Evolutionary conservation across 2,888 invertebrate species (phyloP).

Genomic region (Brachyopa scutellaris): DNA sequence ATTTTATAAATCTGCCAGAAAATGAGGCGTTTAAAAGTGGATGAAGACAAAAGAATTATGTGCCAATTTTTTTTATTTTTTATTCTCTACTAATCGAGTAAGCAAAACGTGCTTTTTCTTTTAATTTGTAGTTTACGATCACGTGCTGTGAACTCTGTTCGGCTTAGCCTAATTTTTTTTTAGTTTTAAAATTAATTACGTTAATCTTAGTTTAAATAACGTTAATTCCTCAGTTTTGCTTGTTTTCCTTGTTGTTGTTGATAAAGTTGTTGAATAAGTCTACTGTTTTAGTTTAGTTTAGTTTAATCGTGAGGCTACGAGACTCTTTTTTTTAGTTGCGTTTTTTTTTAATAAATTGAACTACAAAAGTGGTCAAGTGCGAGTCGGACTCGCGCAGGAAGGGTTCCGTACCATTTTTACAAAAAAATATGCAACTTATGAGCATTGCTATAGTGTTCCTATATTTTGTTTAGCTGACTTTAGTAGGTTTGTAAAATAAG

Average conservation of each 20-base stretch:
- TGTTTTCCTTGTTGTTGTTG: conserved; percentile 36
- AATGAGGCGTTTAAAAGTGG: conserved; percentile 1
- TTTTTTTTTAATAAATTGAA: too few species aligned
- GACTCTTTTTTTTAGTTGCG: conserved; percentile 72
- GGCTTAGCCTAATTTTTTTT: conserved; percentile 73
- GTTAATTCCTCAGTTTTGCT: conserved; percentile 24
- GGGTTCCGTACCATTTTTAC: too few species aligned
- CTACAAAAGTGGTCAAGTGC: too few species aligned
- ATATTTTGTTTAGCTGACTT: too few species aligned
- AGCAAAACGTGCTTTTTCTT: conserved; percentile 10
- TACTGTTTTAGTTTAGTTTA: conserved; percentile 53
- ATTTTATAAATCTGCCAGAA: background rate
- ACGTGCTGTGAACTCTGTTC: conserved; percentile 79
- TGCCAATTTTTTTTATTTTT: conserved; percentile 61
- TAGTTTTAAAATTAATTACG: conserved; percentile 1
- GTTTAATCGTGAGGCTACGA: conserved; percentile 75
- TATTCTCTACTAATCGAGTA: conserved; percentile 36
- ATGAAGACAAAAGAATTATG: conserved; percentile 53
- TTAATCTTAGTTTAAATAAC: conserved; percentile 20
- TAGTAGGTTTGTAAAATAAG: too few species aligned
- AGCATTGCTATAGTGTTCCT: too few species aligned
- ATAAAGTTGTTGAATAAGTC: conserved; percentile 7
- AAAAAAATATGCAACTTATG: too few species aligned
- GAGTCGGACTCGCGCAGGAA: too few species aligned
- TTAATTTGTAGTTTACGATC: conserved; percentile 73